Conservation (phyloP, 2,888 invertebrate genomes). For the Selenia dentaria region DNA sequence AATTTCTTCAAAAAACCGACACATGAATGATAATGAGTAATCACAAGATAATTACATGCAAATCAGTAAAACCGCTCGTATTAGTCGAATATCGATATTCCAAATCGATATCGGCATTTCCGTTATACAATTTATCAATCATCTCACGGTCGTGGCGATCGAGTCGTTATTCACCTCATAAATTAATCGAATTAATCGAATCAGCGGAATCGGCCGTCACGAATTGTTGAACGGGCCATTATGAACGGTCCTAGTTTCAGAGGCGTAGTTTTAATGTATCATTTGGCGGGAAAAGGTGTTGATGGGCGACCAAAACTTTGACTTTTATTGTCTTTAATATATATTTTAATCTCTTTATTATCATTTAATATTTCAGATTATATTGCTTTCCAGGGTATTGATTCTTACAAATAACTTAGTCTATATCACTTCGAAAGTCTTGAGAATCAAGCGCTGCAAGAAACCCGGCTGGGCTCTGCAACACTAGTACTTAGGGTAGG, state of each 20-base stretch:
- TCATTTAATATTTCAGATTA: no score
- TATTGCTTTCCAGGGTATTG: no score
- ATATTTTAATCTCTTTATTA: constrained; percentile 13
- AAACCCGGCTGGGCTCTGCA: no score
- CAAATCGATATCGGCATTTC: constrained; percentile 35
- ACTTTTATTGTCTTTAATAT: constrained; percentile 18
- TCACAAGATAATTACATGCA: no score
- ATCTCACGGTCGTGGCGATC: constrained; percentile 63
- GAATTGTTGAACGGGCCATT: constrained; percentile 74
- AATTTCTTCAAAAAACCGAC: no score
- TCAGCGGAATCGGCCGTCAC: constrained; percentile 75
- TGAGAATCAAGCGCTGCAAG: no score
- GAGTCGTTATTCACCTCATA: constrained; percentile 77
- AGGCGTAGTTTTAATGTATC: constrained; percentile 22
- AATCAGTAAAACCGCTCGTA: constrained; percentile 5
- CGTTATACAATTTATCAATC: constrained; percentile 64
- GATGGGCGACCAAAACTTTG: constrained; percentile 3
- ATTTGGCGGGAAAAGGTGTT: constrained; percentile 9
- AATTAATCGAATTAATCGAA: constrained; percentile 82
- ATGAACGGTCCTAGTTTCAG: constrained; percentile 41
- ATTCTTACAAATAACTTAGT: no score
- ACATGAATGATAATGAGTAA: no score
- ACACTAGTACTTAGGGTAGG: no score
- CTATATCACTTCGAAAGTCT: no score
- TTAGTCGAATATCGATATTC: constrained; percentile 25